phyloP scores from a whole-genome alignment of 2,113 vertebrate genomes.

The Beaufortia kweichowensis region DNA sequence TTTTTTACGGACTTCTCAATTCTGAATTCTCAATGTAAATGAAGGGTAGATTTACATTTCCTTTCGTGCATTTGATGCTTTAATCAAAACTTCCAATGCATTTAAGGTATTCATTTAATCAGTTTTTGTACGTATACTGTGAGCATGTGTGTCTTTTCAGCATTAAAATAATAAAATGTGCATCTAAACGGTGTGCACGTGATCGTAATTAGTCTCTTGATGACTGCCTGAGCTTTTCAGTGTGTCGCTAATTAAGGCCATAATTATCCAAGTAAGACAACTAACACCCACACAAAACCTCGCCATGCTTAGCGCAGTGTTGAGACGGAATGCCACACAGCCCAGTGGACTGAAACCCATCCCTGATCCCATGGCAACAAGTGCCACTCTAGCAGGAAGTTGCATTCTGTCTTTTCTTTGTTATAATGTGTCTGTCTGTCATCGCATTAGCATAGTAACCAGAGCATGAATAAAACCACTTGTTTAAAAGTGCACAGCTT shows the following conservation, averaged over 20 bases:
- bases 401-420: neutral
- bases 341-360: conserved; percentile 12
- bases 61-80: no score
- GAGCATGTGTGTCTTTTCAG: conserved; percentile 1
- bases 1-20: neutral
- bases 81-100: no score
- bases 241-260: conserved; percentile 30
- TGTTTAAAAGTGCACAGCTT: neutral
- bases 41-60: no score
- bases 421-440: conserved; percentile 5
- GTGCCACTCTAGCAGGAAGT: neutral
- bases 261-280: conserved; percentile 32
- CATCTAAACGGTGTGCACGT: conserved; percentile 17
- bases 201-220: conserved; percentile 39
- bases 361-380: conserved; percentile 12
- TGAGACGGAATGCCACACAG: neutral
- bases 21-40: no score
- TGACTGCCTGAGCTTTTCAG: conserved; percentile 6
- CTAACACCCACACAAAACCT: neutral
- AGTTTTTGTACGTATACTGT: neutral
- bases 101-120: no score
- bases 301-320: neutral
- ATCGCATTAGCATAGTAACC: conserved; percentile 8
- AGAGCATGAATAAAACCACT: conserved; percentile 12
- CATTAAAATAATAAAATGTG: neutral